Percentiles rank a stretch among this genome's conserved stretches.
phyloP scores from a whole-genome alignment of 2,888 invertebrate species.

The Rhingia rostrata region DNA sequence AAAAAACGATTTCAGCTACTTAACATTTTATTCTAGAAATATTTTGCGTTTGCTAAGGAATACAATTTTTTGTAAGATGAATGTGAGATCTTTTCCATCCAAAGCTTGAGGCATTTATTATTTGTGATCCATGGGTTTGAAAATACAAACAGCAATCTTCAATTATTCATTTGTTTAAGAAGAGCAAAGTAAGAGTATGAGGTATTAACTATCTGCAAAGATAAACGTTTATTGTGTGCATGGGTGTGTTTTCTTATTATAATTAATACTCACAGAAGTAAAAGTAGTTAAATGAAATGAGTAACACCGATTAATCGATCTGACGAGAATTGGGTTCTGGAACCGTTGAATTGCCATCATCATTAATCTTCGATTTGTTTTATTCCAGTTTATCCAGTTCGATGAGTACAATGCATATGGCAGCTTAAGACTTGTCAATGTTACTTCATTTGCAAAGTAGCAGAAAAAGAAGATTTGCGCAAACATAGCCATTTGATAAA shows the following conservation, averaged over 20 bases:
- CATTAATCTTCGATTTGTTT: conserved; percentile 74
- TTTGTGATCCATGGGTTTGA: background rate
- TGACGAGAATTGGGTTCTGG: conserved; percentile 73
- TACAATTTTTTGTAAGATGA: no score
- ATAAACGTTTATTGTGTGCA: conserved; percentile 13
- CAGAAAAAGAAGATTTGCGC: conserved; percentile 77
- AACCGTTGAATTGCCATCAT: conserved; percentile 77
- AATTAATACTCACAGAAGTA: conserved; percentile 78
- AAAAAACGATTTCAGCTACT: no score
- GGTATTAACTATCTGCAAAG: conserved; percentile 78
- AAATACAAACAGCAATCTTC: conserved; percentile 5
- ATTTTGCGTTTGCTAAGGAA: no score
- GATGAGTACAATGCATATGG: conserved; percentile 75
- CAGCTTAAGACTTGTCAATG: conserved; percentile 75
- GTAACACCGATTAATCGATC: conserved; percentile 76
- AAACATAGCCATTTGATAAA: conserved; percentile 77
- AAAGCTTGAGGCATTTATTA: background rate
- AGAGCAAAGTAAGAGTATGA: conserved; percentile 79
- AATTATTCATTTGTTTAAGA: conserved; percentile 78
- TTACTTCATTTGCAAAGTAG: conserved; percentile 77
- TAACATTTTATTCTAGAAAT: no score
- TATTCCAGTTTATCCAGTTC: conserved; percentile 76
- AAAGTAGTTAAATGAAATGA: conserved; percentile 78
- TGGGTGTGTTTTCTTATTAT: conserved; percentile 18
- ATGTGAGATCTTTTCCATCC: background rate